Percentiles rank a stretch among this genome's conserved stretches.
These are phyloP conservation scores for Eulemur macaco DNA, from an alignment of 2,113 vertebrate species.

Conservation along the genomic window DNA sequence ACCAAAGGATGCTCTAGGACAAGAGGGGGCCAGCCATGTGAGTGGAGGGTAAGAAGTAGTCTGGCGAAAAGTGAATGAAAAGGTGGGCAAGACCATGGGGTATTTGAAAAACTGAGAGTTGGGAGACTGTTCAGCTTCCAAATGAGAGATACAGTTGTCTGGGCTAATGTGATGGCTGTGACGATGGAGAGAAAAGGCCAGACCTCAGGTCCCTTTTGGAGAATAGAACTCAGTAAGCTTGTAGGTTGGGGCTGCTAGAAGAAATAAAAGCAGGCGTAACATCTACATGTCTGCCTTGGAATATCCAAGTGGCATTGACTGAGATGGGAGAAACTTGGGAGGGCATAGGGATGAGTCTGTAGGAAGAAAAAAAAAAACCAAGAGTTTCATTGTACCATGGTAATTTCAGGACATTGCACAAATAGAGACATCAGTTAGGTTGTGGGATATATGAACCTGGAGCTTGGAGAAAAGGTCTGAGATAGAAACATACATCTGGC, in stretches of 20 bases:
- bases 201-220: background rate
- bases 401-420: background rate
- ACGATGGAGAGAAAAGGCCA: background rate
- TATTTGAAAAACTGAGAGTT: background rate
- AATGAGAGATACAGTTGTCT: background rate
- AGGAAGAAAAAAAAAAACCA: background rate
- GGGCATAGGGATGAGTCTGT: background rate
- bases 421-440: background rate
- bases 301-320: background rate
- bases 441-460: background rate
- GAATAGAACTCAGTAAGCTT: background rate
- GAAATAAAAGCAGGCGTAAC: background rate
- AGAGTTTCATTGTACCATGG: background rate
- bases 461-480: background rate
- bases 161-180: background rate
- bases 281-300: background rate
- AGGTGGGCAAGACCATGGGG: background rate
- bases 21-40: background rate
- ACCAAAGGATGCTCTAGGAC: background rate
- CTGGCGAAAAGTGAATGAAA: background rate
- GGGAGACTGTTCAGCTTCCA: background rate
- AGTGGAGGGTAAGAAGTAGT: background rate
- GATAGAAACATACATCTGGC: background rate
- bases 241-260: background rate
- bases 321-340: background rate